phyloP scores from a whole-genome alignment of 30 jellyfish, hydroid and myxozoan genomes.

The Mastigias papua region DNA sequence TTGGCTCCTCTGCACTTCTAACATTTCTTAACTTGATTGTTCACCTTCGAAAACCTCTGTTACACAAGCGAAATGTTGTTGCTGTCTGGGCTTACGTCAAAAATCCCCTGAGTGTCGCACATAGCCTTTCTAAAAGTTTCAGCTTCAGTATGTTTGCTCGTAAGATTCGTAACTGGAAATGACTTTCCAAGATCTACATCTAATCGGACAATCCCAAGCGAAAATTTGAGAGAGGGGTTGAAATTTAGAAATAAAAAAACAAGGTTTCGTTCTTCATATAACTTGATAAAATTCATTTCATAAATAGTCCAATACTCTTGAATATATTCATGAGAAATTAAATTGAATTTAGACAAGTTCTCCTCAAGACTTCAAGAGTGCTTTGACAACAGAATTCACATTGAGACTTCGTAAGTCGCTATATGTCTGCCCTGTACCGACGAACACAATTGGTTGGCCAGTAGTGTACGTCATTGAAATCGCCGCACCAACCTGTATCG shows the following conservation, averaged over 20 bases:
- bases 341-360: not conserved
- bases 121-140: too few species aligned
- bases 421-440: slow-evolving; percentile 99
- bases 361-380: slow-evolving; percentile 78
- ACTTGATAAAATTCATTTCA: not conserved
- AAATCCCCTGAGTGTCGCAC: too few species aligned
- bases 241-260: not conserved
- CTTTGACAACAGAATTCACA: slow-evolving; percentile 95
- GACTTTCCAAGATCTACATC: too few species aligned
- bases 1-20: too few species aligned
- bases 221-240: too few species aligned
- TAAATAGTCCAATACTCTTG: not conserved
- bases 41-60: too few species aligned
- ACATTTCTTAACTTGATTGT: too few species aligned
- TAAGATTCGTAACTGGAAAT: too few species aligned
- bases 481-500: slow-evolving; percentile 99
- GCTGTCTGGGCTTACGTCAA: too few species aligned
- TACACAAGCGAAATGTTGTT: too few species aligned
- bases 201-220: too few species aligned
- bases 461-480: slow-evolving; percentile 99
- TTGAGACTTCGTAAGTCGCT: slow-evolving; percentile 90
- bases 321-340: not conserved
- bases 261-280: not conserved
- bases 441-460: slow-evolving; percentile 99
- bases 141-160: too few species aligned